Evolutionary conservation across 1,140 invertebrate species (phyloP), one percentile per base, ranked within the genome.

Genomic region (Caenorhabditis brenneri): DNA sequence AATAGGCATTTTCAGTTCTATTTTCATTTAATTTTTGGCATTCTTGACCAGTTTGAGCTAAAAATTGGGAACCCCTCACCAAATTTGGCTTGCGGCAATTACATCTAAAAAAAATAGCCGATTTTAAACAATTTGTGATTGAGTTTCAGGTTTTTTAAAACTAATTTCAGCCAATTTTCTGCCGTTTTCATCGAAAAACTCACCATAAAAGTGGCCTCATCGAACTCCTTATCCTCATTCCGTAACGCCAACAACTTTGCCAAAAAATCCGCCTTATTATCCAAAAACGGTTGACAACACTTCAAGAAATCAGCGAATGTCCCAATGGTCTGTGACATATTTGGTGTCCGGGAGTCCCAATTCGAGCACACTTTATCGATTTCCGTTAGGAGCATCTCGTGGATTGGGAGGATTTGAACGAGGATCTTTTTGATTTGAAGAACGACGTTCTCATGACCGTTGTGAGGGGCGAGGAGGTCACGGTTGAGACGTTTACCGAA

Each of bases 121-220:
- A 9, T 58, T 27, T 19, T 9, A 24, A 58, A 58, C 55, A 58
- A 42, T 42, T 42, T 42, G n/a, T n/a, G n/a, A n/a, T n/a, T n/a
- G n/a, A n/a, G n/a, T 42, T 42, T 42, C 39, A 42, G 5, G 5
- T 42, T 6, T 42, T 42, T 42, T n/a, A n/a, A n/a, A n/a, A n/a
- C n/a, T n/a, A n/a, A n/a, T n/a, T 58, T 58, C 29, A 7, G 7
- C 10, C 22, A 58, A 42, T 48, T 78, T 39, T 12, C 24, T 15
- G 31, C n/a, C 27, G 24, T n/a, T 15, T n/a, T 19, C 29, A 16
- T 33, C n/a, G 7, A 69, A n/a, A n/a, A 79, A 27, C 69, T 48
- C 33, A 83, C 82, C 48, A 48, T 36, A 33, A 49, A 51, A 46
- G 82, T 83, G 36, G 82, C 82, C n/a, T 83, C 49, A 46, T 83